Base-by-base conservation (phyloP, 2,888 invertebrate species). In the Pseudococcus longispinus region DNA sequence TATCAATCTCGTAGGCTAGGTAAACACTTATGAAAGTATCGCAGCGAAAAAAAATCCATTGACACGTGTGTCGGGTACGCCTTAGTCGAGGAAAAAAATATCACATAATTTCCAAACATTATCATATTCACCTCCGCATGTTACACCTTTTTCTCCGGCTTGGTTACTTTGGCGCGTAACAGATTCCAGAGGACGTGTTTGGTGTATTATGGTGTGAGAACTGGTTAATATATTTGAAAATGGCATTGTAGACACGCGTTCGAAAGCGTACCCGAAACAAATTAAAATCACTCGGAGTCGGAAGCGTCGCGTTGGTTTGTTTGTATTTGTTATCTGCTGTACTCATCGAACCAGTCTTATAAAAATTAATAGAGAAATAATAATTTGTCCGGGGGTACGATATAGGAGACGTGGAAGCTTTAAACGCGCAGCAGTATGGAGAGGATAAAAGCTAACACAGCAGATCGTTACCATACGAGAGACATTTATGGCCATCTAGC, bases 351-450 rank as follows among this genome's bases (percentile, higher is more conserved):
- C 70, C 70, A 70, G 70, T 70, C 70, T 70, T 70, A 29, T 70
- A 70, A 70, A 70, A 70, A 60, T 74, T 74, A 74, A 74, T 74
- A 37, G 29, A 80, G 77, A 80, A 80, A 80, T 80, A 80, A 80
- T 80, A 26, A 42, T 80, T 80, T 42, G 77, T 80, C 42, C 37
- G 29, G 37, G 37, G 37, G 37, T 37, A 37, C 37, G 37, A 60
- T 46, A 15, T n/a, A n/a, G 51, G n/a, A 51, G 51, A 74, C 9
- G 74, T 18, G 32, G 32, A 8, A 80, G 77, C 77, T n/a, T 9
- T 5, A 9, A 37, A 37, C 37, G 37, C 9, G 37, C 9, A 37
- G 37, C 37, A 37, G 37, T 37, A 26, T 70, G 70, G 26, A 74
- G n/a, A 18, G 32, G 42, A 42, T n/a, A 32, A 37, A 26, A 37